Percentiles rank a stretch among this genome's conserved stretches.
These are phyloP conservation scores for Temnothorax curvispinosus DNA, from an alignment of 1,140 invertebrate genomes.

Conservation along the genomic window DNA sequence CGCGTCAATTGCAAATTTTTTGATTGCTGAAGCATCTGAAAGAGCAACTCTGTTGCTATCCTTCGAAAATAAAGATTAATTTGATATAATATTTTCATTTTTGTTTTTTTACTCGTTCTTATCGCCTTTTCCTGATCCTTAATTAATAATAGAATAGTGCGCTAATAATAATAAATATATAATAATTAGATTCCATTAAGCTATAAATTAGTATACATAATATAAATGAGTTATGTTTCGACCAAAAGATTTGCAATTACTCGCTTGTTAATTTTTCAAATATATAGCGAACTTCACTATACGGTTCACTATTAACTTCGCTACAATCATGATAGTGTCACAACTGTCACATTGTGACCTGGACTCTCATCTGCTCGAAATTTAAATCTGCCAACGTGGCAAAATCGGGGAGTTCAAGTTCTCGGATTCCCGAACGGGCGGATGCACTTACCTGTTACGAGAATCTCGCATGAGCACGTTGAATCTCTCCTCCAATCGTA, in stretches of 20 bases:
- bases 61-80: neutral
- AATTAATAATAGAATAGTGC: neutral
- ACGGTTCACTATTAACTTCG: neutral
- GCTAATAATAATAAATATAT: neutral
- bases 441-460: constrained; percentile 77
- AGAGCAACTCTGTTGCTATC: neutral
- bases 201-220: neutral
- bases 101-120: neutral
- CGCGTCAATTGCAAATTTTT: neutral
- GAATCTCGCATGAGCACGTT: constrained; percentile 80
- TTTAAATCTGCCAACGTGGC: neutral
- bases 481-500: constrained; percentile 82
- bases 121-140: neutral
- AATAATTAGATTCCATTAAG: neutral
- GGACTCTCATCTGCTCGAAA: neutral
- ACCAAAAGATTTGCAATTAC: too few relatives aligned
- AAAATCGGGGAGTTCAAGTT: neutral
- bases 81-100: neutral
- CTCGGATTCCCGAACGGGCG: neutral
- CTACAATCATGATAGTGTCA: neutral
- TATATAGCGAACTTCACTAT: neutral
- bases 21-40: neutral
- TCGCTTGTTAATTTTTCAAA: constrained; percentile 1
- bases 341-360: neutral
- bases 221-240: too few relatives aligned